Conservation (phyloP, 2,113 vertebrate species). For the Nestor notabilis region DNA sequence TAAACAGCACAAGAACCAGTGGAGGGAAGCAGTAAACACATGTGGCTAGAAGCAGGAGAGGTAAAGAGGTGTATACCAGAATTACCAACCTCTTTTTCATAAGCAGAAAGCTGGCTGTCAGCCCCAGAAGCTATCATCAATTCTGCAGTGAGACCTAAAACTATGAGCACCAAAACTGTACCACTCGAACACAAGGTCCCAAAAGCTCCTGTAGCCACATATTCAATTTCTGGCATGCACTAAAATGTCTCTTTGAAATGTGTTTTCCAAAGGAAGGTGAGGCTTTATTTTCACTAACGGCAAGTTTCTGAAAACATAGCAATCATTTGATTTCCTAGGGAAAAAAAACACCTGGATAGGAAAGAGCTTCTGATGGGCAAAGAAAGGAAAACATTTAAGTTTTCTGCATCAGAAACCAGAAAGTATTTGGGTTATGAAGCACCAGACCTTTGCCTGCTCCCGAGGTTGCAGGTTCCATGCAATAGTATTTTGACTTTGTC, state of each 20-base stretch:
- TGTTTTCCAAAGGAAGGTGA: neutral
- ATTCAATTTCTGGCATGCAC: neutral
- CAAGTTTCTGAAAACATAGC: neutral
- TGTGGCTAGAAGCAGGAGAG: neutral
- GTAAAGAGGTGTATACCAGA: neutral
- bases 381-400: neutral
- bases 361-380: neutral
- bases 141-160: neutral
- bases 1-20: fast-evolving
- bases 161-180: neutral
- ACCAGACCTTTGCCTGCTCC: neutral
- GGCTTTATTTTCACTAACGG: neutral
- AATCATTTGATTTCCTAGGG: neutral
- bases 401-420: neutral
- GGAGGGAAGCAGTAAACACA: neutral
- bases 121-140: neutral
- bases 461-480: neutral
- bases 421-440: neutral
- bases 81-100: neutral
- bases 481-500: neutral
- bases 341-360: neutral
- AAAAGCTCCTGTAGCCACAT: neutral
- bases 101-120: neutral
- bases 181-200: neutral
- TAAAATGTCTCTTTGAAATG: neutral